Evolutionary conservation across 2,113 vertebrate species (phyloP), one percentile per base, ranked within the genome.

Genomic region (Melanotaenia duboulayi): DNA sequence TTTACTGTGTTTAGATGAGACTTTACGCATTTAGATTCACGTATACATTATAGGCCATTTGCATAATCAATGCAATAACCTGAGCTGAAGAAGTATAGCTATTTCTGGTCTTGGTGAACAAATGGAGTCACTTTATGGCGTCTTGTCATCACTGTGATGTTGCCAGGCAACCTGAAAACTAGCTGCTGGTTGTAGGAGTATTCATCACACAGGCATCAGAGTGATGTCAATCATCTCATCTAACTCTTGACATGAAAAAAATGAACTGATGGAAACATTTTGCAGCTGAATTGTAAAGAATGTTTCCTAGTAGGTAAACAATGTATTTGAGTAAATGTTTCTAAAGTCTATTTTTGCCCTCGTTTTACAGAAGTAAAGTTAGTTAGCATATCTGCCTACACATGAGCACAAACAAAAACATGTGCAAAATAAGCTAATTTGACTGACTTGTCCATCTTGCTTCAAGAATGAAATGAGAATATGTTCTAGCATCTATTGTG

Each of bases 401-500:
- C 44, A 2, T 17, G 17, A 46, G 4, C 32, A 46, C 44, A 46
- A 5, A 44, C 42, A 44, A 44, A 44, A 6, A 17, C 42, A 44
- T 44, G 4, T 12, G 28, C 28, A 28, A 28, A 28, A 28, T 28
- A 28, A 28, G 6, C 28, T 28, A 6, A 28, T 6, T 6, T 28
- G 28, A 28, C 28, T 28, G 28, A 28, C 32, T 35, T 35, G 5
- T 28, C 32, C 8, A 35, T 1, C 32, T 28, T 28, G 28, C 28
- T 35, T 35, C 32, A 35, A 7, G 8, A 35, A 35, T 9, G 8
- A 5, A 35, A 9, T 5, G 32, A 28, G 3, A 28, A 46, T 19
- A 46, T 78, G 62, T 70, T 60, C 39, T 40, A 17, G 37, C 49
- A 49, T 32, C 55, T 0, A 1, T 67, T 61, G 61, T n/a, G 25